phyloP scores from a whole-genome alignment of 2,113 vertebrate species.

The Centropus bengalensis region DNA sequence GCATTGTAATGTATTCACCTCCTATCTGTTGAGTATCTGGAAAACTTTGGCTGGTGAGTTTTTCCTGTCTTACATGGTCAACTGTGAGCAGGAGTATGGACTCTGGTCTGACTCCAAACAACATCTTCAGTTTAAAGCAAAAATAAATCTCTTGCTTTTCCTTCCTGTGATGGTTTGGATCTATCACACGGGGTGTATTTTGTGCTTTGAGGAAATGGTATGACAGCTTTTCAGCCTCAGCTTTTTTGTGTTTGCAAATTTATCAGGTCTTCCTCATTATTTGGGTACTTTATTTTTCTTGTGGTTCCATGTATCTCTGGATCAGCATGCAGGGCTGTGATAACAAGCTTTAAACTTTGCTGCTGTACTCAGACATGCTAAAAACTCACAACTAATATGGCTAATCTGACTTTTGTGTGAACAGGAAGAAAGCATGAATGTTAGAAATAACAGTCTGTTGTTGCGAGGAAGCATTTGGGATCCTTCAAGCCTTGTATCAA shows the following conservation, averaged over 20 bases:
- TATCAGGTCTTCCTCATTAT: constrained; percentile 3
- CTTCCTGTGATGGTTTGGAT: background rate
- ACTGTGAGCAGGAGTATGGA: background rate
- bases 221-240: background rate
- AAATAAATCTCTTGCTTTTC: background rate
- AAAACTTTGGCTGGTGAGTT: background rate
- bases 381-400: constrained; percentile 42
- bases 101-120: background rate
- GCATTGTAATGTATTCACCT: rapidly evolving
- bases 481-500: background rate
- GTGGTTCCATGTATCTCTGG: constrained; percentile 38
- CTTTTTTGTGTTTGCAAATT: constrained; percentile 14
- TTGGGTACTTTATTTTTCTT: constrained; percentile 56
- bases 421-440: constrained; percentile 54
- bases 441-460: constrained; percentile 57
- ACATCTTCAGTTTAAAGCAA: background rate
- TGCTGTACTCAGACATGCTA: constrained; percentile 38
- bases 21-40: background rate
- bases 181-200: background rate
- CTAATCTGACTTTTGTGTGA: constrained; percentile 66
- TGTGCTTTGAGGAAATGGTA: constrained; percentile 7
- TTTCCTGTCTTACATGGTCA: background rate
- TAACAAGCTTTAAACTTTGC: constrained; percentile 49
- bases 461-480: background rate
- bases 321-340: background rate